phyloP scores from a whole-genome alignment of 2,113 vertebrate genomes.

The Forbesichthys papilliferus region DNA sequence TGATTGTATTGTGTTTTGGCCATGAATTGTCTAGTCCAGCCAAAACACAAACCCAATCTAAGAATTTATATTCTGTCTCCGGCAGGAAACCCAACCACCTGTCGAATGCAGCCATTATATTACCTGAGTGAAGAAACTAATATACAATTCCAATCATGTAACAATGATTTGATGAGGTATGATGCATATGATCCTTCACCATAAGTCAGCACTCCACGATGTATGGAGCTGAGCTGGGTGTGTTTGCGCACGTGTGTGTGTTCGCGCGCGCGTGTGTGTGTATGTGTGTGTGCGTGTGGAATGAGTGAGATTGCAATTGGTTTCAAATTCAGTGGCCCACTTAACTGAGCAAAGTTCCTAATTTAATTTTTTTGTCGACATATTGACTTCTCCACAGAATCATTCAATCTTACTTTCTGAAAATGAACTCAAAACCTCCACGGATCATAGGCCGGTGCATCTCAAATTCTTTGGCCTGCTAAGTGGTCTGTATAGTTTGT shows the following conservation, averaged over 20 bases:
- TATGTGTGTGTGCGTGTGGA: background rate
- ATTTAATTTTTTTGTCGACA: background rate
- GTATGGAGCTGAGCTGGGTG: slow-evolving; percentile 1
- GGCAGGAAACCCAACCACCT: background rate
- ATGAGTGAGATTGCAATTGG: background rate
- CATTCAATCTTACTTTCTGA: too few relatives aligned
- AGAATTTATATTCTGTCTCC: background rate
- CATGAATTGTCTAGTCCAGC: background rate
- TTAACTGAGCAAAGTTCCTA: background rate
- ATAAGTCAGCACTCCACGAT: background rate
- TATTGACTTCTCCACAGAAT: background rate
- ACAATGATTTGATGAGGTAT: background rate
- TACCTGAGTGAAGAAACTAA: background rate
- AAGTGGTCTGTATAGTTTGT: background rate
- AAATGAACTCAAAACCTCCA: too few relatives aligned
- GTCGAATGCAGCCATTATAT: slow-evolving; percentile 11
- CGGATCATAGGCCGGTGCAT: too few relatives aligned
- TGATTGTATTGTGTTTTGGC: slow-evolving; percentile 3
- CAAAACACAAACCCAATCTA: background rate
- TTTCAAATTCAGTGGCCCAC: background rate
- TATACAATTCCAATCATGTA: slow-evolving; percentile 30
- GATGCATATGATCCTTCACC: slow-evolving; percentile 15
- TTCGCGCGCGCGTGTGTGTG: background rate
- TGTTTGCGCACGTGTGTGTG: background rate
- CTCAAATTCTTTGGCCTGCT: background rate